A percentile compares a stretch with the other conserved stretches of the same genome.
Conservation (phyloP, 2,888 invertebrate genomes). For the Hydroisotoma schaefferi region DNA sequence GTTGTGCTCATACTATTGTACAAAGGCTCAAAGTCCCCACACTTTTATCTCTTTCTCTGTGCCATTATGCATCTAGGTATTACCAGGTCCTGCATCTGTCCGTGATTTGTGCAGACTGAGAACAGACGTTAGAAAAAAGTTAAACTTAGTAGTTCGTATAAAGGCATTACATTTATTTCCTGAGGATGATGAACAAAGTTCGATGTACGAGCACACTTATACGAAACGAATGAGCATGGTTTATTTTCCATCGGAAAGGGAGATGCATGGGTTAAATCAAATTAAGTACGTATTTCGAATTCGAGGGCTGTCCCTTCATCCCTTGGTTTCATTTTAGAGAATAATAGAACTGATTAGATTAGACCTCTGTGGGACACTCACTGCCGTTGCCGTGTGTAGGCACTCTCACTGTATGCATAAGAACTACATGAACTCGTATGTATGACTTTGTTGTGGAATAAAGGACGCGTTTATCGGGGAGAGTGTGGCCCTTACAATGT, state of each 20-base stretch:
- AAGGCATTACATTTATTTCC: no score
- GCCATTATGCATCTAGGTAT: no score
- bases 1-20: neutral
- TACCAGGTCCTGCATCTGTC: slow-evolving; percentile 15
- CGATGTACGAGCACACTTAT: neutral
- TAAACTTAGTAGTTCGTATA: slow-evolving; percentile 1
- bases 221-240: neutral
- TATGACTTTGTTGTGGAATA: slow-evolving; percentile 5
- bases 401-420: no score
- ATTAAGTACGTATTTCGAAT: slow-evolving; percentile 34
- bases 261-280: slow-evolving; percentile 23
- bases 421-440: slow-evolving; percentile 1
- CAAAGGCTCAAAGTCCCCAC: slow-evolving; percentile 5
- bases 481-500: neutral
- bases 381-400: slow-evolving; percentile 12
- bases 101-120: slow-evolving; percentile 8
- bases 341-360: slow-evolving; percentile 29
- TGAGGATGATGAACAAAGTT: neutral
- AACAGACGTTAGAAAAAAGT: no score
- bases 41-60: neutral
- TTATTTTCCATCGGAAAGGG: neutral
- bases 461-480: neutral
- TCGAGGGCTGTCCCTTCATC: slow-evolving; percentile 13
- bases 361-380: slow-evolving; percentile 26
- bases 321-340: neutral